Conservation (phyloP, 2,797 vertebrate genomes). For the Carapus acus region DNA sequence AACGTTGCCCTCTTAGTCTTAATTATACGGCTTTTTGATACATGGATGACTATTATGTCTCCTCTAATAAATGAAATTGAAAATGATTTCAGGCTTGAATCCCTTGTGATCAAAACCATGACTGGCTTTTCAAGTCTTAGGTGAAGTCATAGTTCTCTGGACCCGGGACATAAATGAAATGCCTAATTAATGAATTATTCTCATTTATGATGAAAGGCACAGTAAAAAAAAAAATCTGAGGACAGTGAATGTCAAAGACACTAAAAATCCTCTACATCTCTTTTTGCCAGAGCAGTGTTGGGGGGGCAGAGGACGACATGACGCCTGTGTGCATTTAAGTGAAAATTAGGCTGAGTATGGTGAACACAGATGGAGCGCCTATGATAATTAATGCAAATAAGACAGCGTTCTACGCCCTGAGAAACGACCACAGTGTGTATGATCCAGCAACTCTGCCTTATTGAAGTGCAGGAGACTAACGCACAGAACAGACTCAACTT, state of each 20-base stretch:
- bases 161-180: constrained; percentile 51
- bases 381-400: constrained; percentile 75
- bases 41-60: constrained; percentile 66
- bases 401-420: constrained; percentile 71
- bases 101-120: constrained; percentile 58
- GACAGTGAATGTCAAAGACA: constrained; percentile 42
- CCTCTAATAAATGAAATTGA: constrained; percentile 61
- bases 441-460: constrained; percentile 71
- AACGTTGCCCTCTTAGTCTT: constrained; percentile 65
- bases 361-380: constrained; percentile 72
- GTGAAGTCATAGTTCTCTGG: constrained; percentile 50
- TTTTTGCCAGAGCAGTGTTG: constrained; percentile 31
- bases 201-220: constrained; percentile 44
- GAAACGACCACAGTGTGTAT: constrained; percentile 70
- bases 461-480: constrained; percentile 72
- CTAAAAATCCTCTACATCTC: constrained; percentile 22
- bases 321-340: constrained; percentile 37
- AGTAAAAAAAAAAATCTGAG: constrained; percentile 29
- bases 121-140: constrained; percentile 54
- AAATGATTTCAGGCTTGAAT: constrained; percentile 59
- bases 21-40: constrained; percentile 70
- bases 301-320: constrained; percentile 34
- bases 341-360: constrained; percentile 49
- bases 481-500: constrained; percentile 68
- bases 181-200: constrained; percentile 67